Base-by-base conservation (phyloP, 2,113 vertebrate genomes). In the Pangasianodon hypophthalmus region DNA sequence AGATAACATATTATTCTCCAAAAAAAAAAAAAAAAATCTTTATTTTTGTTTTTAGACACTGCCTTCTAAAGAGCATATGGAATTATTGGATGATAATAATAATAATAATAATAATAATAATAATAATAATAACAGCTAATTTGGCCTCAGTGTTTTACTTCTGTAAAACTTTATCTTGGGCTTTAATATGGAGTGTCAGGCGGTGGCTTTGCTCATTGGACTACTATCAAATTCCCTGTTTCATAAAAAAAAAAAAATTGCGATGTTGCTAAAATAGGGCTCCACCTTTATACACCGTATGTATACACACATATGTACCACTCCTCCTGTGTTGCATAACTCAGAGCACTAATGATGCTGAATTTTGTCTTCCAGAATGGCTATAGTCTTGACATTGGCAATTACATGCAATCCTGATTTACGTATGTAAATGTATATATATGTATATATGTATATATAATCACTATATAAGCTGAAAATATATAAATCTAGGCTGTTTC, bases 311-410 rank as follows among this genome's bases (percentile, higher is more conserved):
- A 79, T 0, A 29, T 11, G 16, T 75, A 6, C 24, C 48, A 32
- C 50, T 56, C 16, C 80, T 54, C 80, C 4, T 37, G 8, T 83
- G 32, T 83, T 83, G 81, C 54, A 83, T 83, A 83, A 83, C n/a
- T 41, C 32, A 56, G 81, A 56, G 6, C 29, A 29, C 13, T 19
- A 81, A 81, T n/a, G 46, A 81, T 21, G 52, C 54, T 41, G 19
- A 21, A 24, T 41, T 41, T 83, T 58, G 10, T 83, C 41, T 2
- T 58, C 52, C 52, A 83, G 52, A 83, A 24, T 54, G 14, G 6
- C 26, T 29, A 29, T 8, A 81, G 29, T 83, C 52, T 58, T 37
- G 48, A 37, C n/a, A 18, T 26, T 54, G 16, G 29, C 48, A 58
- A 9, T 80, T 56, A 37, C 10, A 37, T 37, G 29, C 29, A 32